These are phyloP conservation scores for Trachelus troglodyta DNA, from an alignment of 2,888 invertebrate genomes.

Conservation along the genomic window DNA sequence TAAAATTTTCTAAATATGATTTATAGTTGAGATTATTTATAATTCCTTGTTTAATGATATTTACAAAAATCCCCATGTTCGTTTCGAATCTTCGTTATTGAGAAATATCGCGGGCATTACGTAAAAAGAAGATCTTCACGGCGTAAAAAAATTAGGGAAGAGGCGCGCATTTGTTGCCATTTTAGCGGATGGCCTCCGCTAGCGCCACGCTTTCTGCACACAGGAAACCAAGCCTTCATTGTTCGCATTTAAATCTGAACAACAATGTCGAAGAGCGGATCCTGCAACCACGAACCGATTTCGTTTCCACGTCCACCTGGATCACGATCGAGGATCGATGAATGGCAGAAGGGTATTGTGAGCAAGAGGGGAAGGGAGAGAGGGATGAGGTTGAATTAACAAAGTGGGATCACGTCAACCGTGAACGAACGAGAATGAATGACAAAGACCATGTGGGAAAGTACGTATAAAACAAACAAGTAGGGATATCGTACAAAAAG, in stretches of 20 bases:
- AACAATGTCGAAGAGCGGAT: neutral
- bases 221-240: constrained; percentile 36
- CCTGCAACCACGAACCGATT: neutral
- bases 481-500: too few relatives aligned
- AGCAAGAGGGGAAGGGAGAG: neutral
- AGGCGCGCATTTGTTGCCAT: constrained; percentile 33
- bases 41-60: neutral
- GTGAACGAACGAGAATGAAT: neutral
- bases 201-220: constrained; percentile 48
- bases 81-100: neutral
- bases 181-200: constrained; percentile 44
- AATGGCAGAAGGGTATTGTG: neutral
- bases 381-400: too few relatives aligned
- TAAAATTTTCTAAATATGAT: too few relatives aligned
- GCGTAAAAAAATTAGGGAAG: constrained; percentile 13
- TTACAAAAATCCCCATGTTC: neutral
- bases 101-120: neutral
- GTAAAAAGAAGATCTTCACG: neutral
- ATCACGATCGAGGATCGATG: constrained; percentile 19
- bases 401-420: neutral
- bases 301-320: neutral
- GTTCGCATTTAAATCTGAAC: constrained; percentile 17
- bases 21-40: too few relatives aligned
- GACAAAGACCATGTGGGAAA: neutral
- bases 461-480: too few relatives aligned